A percentile compares a stretch with the other conserved stretches of the same genome.
phyloP scores from a whole-genome alignment of 2,113 vertebrate species.

The Otus sunia region DNA sequence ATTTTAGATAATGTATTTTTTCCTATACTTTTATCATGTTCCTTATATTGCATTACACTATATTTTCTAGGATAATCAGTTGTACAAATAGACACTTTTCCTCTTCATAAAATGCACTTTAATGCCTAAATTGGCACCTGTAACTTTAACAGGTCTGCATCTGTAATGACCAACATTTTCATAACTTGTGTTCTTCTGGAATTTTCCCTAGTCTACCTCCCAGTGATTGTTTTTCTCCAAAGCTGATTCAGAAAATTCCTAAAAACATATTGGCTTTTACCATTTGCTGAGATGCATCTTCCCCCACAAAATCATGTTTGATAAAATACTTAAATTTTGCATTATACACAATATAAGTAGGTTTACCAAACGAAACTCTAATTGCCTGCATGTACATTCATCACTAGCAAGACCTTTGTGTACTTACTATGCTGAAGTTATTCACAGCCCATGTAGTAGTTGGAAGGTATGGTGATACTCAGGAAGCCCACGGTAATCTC shows the following conservation, averaged over 20 bases:
- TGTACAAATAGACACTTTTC: neutral
- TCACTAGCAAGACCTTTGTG: neutral
- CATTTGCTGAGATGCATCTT: neutral
- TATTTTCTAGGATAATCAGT: neutral
- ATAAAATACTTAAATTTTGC: neutral
- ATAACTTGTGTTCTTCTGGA: neutral
- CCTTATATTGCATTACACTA: neutral
- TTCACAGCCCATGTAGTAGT: neutral
- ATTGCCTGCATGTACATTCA: neutral
- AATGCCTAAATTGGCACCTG: neutral
- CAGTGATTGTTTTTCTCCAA: neutral
- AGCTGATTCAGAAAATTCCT: neutral
- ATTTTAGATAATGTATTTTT: neutral
- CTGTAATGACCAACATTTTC: neutral
- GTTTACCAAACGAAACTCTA: neutral
- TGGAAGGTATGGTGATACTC: neutral
- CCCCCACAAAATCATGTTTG: neutral
- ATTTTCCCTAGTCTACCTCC: neutral
- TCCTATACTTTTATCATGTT: neutral
- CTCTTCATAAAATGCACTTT: neutral
- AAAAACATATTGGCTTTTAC: neutral
- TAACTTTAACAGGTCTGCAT: neutral
- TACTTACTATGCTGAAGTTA: neutral
- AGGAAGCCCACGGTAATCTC: neutral
- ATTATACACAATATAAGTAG: neutral